Evolutionary conservation across 1,140 invertebrate species (phyloP).

Genomic region (Dufourea novaeangliae): DNA sequence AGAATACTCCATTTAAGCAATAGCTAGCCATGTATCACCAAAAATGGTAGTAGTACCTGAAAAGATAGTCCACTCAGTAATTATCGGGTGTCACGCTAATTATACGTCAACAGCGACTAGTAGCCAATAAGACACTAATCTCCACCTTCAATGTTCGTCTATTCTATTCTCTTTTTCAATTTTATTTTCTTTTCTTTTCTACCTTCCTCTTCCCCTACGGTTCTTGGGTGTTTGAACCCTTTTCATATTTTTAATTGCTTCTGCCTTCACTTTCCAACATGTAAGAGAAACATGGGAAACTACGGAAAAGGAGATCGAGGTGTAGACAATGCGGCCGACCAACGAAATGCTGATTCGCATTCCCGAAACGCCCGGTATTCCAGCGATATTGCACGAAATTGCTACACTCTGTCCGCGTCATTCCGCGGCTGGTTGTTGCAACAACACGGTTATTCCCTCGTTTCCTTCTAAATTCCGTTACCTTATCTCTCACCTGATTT

Average conservation of each 20-base stretch:
- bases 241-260: not conserved
- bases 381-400: slow-evolving; percentile 79
- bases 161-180: no score
- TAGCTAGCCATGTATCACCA: no score
- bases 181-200: not conserved
- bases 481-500: not conserved
- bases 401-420: slow-evolving; percentile 78
- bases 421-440: slow-evolving; percentile 63
- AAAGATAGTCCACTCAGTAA: no score
- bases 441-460: slow-evolving; percentile 48
- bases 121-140: no score
- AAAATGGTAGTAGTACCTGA: no score
- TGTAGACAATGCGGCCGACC: slow-evolving; percentile 45
- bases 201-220: not conserved
- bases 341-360: slow-evolving; percentile 78
- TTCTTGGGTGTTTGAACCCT: not conserved
- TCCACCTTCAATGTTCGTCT: not conserved
- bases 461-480: slow-evolving; percentile 13
- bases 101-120: no score
- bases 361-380: slow-evolving; percentile 77
- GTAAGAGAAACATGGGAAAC: not conserved
- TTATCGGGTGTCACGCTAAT: no score
- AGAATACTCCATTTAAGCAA: no score
- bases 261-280: slow-evolving; percentile 6
- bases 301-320: slow-evolving; percentile 24